Conservation (phyloP, 37 sponge, comb jelly and placozoan species). For the Diacarnus erythraeanus region DNA sequence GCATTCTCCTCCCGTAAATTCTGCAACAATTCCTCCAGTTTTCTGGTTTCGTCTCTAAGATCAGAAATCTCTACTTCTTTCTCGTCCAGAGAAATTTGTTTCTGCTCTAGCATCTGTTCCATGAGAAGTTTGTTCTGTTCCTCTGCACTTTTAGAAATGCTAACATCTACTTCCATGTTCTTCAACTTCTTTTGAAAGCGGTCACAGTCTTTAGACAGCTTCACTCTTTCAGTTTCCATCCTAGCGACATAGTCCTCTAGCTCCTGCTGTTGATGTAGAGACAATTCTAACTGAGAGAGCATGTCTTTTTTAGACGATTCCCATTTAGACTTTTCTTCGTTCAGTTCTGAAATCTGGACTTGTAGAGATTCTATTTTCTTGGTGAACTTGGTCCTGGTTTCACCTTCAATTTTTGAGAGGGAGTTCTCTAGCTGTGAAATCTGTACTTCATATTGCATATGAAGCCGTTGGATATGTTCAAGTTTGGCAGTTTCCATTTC, state of each 20-base stretch:
- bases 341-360: not conserved
- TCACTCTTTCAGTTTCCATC: not conserved
- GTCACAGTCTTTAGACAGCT: slow-evolving; percentile 21
- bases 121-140: slow-evolving; percentile 5
- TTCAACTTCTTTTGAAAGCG: slow-evolving; percentile 20
- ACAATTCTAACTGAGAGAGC: slow-evolving; percentile 52
- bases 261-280: slow-evolving; percentile 31
- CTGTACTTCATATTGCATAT: not conserved
- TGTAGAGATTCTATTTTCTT: not conserved
- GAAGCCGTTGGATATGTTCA: not conserved
- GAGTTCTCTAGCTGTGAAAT: not conserved
- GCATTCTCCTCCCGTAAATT: not conserved
- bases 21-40: slow-evolving; percentile 2
- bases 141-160: slow-evolving; percentile 27
- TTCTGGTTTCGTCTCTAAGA: not conserved
- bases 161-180: slow-evolving; percentile 30
- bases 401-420: slow-evolving; percentile 11
- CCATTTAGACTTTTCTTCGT: slow-evolving; percentile 18
- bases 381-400: slow-evolving; percentile 12
- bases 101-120: not conserved
- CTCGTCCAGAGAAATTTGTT: not conserved
- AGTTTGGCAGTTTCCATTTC: not conserved
- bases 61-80: slow-evolving; percentile 9
- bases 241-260: not conserved
- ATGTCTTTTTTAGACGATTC: slow-evolving; percentile 26